A percentile compares a stretch with the other conserved stretches of the same genome.
These are phyloP conservation scores for Calyptomena viridis DNA, from an alignment of 2,113 vertebrate species.

Conservation along the genomic window DNA sequence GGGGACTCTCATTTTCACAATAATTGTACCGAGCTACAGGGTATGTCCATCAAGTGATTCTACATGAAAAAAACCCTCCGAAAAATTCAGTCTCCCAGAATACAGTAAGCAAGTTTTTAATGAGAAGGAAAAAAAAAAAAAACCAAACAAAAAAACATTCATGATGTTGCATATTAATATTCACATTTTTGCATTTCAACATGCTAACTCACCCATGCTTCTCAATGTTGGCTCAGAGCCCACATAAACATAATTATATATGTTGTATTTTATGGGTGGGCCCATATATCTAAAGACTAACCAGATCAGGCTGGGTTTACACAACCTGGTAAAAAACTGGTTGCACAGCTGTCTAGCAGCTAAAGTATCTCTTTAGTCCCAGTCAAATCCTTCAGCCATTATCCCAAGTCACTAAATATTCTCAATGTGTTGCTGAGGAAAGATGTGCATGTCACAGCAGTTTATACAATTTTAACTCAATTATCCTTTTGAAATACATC, in stretches of 20 bases:
- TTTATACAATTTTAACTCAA: not conserved
- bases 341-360: not conserved
- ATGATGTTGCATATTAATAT: not conserved
- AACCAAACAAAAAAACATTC: not conserved
- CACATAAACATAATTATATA: not conserved
- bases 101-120: not conserved
- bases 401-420: not conserved
- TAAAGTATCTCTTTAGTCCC: not conserved
- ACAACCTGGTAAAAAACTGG: not conserved
- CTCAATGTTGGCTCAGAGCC: not conserved
- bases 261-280: not conserved
- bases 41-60: not conserved
- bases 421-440: not conserved
- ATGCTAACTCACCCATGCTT: not conserved
- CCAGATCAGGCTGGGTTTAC: not conserved
- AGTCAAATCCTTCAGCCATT: not conserved
- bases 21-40: not conserved
- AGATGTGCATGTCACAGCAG: fast-evolving
- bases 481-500: not conserved
- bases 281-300: not conserved
- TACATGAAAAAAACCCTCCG: not conserved
- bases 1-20: not conserved
- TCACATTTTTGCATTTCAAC: not conserved
- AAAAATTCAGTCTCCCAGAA: not conserved
- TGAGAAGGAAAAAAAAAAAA: not conserved